Evolutionary conservation across 35 echinoderm and acorn worm genomes (phyloP), one percentile per base, ranked within the genome.

Genomic region (Apostichopus parvimensis): DNA sequence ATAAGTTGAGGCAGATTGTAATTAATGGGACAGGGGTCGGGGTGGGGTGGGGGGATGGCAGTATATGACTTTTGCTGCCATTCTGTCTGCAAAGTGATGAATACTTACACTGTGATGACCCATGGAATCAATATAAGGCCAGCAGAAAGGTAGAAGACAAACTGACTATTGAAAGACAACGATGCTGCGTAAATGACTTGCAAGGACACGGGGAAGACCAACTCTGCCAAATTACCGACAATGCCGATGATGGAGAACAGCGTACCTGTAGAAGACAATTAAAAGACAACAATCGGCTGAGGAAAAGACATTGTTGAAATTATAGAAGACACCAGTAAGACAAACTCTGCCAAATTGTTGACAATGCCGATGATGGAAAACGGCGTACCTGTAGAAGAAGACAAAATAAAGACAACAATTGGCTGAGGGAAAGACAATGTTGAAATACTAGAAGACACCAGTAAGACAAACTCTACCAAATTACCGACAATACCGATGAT

Each of bases 161-260:
- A 72, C 24, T 88, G 86, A 54, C 64, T 60, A 22, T 66, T 66
- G 57, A 62, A 52, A 54, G 86, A 71, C 82, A 92, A 59, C 8
- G 92, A 77, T 54, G 61, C 11, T 4, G 82, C 76, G 26, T 87
- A 93, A 25, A 93, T 28, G 15, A 62, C 68, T 24, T 77, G 64
- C 0, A 93, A 72, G 24, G 86, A 55, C 20, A 93, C 81, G 4
- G 92, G 92, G 26, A 86, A 93, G 7, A 83, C 64, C 24, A 93
- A 58, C 22, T 23, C 18, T 4, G 92, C 82, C 11, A 93, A 6
- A 13, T 76, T 93, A 52, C 73, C 56, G 4, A 87, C 77, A 61
- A 87, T 76, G 25, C 92, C 92, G 52, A 93, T 87, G 13, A 93
- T 87, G 14, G 92, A 57, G 73, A 93, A 93, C 10, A 93, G 20